A percentile compares a stretch with the other conserved stretches of the same genome.
Conservation (phyloP, 2,797 vertebrate species). For the Chromis chromis region DNA sequence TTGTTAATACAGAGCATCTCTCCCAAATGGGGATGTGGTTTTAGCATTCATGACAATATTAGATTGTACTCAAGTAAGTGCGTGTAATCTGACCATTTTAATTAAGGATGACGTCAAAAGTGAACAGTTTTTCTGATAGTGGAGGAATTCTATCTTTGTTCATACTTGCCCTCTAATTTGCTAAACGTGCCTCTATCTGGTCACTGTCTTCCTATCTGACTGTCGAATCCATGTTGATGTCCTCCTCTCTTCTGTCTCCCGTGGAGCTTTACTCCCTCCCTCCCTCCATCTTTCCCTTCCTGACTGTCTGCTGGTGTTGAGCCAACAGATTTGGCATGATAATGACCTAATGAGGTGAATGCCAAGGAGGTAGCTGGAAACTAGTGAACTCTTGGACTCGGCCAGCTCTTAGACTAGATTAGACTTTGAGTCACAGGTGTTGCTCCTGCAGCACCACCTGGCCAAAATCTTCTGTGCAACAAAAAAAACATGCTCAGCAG, state of each 20-base stretch:
- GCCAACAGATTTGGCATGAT: slow-evolving; percentile 9
- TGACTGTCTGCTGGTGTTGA: slow-evolving; percentile 4
- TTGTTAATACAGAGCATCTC: too few species aligned
- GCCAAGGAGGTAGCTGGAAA: background rate
- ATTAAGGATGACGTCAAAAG: too few species aligned
- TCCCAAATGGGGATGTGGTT: too few species aligned
- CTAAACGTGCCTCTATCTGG: background rate
- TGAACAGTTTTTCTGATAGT: too few species aligned
- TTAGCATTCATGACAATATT: too few species aligned
- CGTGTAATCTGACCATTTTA: too few species aligned
- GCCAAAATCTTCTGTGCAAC: background rate
- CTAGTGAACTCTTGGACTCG: slow-evolving; percentile 36
- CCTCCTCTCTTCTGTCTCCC: too few species aligned
- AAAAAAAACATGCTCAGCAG: background rate
- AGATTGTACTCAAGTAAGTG: too few species aligned
- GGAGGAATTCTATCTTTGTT: too few species aligned
- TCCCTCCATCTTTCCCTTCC: background rate
- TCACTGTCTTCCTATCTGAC: background rate
- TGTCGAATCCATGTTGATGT: background rate
- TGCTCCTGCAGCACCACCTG: slow-evolving; percentile 9
- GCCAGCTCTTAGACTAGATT: slow-evolving; percentile 21
- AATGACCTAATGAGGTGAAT: slow-evolving; percentile 21
- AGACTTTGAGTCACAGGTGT: background rate
- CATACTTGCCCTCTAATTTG: background rate
- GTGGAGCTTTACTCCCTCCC: background rate